Percentiles rank a stretch among this genome's conserved stretches.
Conservation (phyloP, 2,888 invertebrate genomes). For the Folsomia manolachei region DNA sequence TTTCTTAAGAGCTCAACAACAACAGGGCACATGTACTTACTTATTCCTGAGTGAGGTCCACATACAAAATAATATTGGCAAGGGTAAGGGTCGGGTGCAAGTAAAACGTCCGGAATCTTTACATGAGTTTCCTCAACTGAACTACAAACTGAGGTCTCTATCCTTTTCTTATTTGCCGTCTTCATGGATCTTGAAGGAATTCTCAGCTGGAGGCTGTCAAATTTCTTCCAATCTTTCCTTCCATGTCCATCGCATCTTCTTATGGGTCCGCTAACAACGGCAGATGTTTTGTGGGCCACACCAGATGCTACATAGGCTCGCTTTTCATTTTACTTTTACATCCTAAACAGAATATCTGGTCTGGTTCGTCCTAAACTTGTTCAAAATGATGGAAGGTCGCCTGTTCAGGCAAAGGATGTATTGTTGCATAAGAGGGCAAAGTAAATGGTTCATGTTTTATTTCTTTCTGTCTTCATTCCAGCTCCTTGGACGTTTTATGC, state of each 20-base stretch:
- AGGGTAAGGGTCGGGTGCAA: neutral
- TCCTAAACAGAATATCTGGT: too few relatives aligned
- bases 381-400: neutral
- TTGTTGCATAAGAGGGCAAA: neutral
- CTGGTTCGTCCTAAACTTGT: neutral
- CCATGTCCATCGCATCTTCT: neutral
- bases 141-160: neutral
- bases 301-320: conserved; percentile 3
- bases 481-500: neutral
- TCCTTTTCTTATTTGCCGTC: neutral
- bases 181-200: neutral
- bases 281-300: conserved; percentile 19
- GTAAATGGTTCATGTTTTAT: neutral
- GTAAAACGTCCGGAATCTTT: too few relatives aligned
- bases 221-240: neutral
- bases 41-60: too few relatives aligned
- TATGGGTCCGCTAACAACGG: neutral
- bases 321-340: conserved; percentile 6
- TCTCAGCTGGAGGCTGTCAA: conserved; percentile 9
- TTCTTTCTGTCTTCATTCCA: neutral
- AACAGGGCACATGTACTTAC: neutral
- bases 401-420: neutral
- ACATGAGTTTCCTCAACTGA: neutral
- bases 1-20: too few relatives aligned
- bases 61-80: neutral